These are phyloP conservation scores for Bungarus multicinctus DNA, from an alignment of 2,113 vertebrate species.

Conservation along the genomic window DNA sequence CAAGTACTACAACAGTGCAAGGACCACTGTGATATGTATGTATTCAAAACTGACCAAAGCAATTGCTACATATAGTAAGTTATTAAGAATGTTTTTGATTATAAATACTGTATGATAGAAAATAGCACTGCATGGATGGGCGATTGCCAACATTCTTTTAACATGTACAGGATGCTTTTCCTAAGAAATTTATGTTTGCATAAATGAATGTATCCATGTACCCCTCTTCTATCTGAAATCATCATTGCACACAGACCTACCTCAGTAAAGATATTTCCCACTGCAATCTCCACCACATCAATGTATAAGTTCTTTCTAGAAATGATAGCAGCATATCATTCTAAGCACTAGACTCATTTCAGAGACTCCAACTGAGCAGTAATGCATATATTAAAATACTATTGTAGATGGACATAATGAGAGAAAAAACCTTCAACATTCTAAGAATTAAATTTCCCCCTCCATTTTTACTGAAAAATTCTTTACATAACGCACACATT, in stretches of 20 bases:
- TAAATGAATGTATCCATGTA: background rate
- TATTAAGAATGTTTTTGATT: background rate
- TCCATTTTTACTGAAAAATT: background rate
- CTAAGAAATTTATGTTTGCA: background rate
- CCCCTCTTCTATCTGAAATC: background rate
- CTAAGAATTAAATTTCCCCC: fast-evolving
- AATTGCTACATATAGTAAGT: fast-evolving
- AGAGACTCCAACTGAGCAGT: fast-evolving
- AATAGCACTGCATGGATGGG: background rate
- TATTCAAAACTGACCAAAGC: conserved; percentile 20
- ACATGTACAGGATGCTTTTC: background rate
- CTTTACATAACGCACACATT: background rate
- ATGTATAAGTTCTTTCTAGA: background rate
- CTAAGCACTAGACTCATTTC: background rate
- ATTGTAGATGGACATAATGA: background rate
- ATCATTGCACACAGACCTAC: background rate
- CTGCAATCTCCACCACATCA: background rate
- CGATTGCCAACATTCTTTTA: background rate
- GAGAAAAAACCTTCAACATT: background rate
- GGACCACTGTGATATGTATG: conserved; percentile 25
- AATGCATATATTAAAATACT: fast-evolving
- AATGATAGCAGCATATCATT: background rate
- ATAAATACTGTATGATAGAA: fast-evolving
- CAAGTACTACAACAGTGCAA: conserved; percentile 43
- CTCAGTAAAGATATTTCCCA: background rate